Evolutionary conservation across 1,140 invertebrate genomes (phyloP).

Genomic region (Hesperophylax magnus): DNA sequence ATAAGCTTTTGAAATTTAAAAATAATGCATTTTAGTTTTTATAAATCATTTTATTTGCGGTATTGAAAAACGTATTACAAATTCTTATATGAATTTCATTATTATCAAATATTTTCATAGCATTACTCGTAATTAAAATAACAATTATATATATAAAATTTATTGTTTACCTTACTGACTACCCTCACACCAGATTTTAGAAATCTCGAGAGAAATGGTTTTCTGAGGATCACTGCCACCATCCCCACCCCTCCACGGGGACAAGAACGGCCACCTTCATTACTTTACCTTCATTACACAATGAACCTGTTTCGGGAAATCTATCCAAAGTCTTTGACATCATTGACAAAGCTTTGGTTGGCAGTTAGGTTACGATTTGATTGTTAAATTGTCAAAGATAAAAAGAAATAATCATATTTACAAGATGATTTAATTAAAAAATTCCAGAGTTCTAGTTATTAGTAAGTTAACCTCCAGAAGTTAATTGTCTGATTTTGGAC

Average conservation of each 20-base stretch:
- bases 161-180: conserved; percentile 49
- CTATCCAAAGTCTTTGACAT: background rate
- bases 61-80: conserved; percentile 52
- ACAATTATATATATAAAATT: conserved; percentile 51
- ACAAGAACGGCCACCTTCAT: too few relatives aligned
- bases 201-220: conserved; percentile 44
- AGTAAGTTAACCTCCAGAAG: conserved; percentile 21
- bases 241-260: background rate
- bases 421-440: conserved; percentile 31
- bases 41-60: conserved; percentile 49
- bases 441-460: conserved; percentile 17
- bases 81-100: conserved; percentile 46
- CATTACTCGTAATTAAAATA: conserved; percentile 52
- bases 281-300: too few relatives aligned
- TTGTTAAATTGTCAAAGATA: conserved; percentile 29
- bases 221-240: conserved; percentile 11
- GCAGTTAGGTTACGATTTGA: conserved; percentile 10
- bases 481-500: conserved; percentile 7
- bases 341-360: background rate
- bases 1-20: background rate
- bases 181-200: conserved; percentile 48
- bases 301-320: too few relatives aligned
- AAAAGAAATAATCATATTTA: conserved; percentile 29
- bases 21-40: conserved; percentile 17
- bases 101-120: conserved; percentile 52